Base-by-base conservation (phyloP, 1,140 invertebrate genomes). In the Phymastichus coffea region DNA sequence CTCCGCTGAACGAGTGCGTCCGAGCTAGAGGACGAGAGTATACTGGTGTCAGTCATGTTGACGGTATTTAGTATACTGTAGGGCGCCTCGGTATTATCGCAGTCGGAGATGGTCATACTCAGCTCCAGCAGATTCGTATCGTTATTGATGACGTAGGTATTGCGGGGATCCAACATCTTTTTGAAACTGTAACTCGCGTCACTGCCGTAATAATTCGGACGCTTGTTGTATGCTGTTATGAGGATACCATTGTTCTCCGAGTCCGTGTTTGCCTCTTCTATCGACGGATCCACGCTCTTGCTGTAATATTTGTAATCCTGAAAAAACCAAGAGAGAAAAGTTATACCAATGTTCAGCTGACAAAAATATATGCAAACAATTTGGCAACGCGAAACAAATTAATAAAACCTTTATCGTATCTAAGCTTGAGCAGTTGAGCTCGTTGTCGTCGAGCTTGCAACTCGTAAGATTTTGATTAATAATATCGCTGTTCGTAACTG, bases 391-490 rank as follows among this genome's bases (percentile, higher is more conserved):
- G 12, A n/a, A n/a, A n/a, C n/a, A n/a, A 40, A 48, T 41, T 37
- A 10, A 44, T 33, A 43, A n/a, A 47, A 60, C 58, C 58, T 78
- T 78, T 14, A 77, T 57, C 6, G 72, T 76, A 25, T 77, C 78
- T 19, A 72, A 66, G 59, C 73, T 78, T 4, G 75, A 75, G 56
- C 72, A 72, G 30, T 74, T 70, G 8, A 76, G 54, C 44, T 78
- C 72, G 59, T 75, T 77, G 23, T 79, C 74, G 22, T 78, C 76
- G 2, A 76, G 47, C 40, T 74, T 70, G n/a, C n/a, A n/a, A n/a
- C 52, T 69, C 1, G 67, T 68, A 40, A 82, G 68, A 73, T 86
- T 87, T 54, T 84, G 84, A 70, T 87, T 87, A n/a, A 78, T 75
- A 61, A 83, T 80, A 71, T 85, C 82, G 67, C 81, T 82, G 63